Evolutionary conservation across 1,140 invertebrate species (phyloP).

Genomic region (Philopotamus ludificatus): DNA sequence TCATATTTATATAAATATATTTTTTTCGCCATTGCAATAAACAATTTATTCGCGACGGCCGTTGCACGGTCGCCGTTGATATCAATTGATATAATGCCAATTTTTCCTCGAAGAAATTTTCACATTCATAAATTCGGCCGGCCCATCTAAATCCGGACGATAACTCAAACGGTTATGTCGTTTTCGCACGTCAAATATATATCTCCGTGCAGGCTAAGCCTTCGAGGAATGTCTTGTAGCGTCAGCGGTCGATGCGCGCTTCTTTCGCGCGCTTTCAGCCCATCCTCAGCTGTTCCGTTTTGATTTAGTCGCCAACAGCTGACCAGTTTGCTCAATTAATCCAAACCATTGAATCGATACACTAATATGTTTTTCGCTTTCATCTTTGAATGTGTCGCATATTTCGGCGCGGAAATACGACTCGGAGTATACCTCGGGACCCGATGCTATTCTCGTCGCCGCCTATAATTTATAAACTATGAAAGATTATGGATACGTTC

Average conservation of each 20-base stretch:
- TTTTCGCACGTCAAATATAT: not conserved
- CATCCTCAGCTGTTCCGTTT: conserved; percentile 12
- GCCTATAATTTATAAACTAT: conserved; percentile 1
- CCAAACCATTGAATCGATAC: conserved; percentile 20
- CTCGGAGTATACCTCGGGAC: not conserved
- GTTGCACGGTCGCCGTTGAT: too few species aligned
- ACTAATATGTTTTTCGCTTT: conserved; percentile 22
- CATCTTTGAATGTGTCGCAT: conserved; percentile 15
- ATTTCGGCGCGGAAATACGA: conserved; percentile 2
- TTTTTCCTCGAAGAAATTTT: too few species aligned
- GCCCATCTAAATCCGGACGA: too few species aligned
- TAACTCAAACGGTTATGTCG: too few species aligned
- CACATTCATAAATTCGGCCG: too few species aligned
- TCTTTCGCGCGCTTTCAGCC: not conserved
- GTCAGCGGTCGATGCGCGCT: not conserved
- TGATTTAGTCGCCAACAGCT: conserved; percentile 28
- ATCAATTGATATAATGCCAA: too few species aligned
- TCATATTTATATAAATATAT: too few species aligned
- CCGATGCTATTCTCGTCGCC: not conserved
- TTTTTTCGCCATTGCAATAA: too few species aligned
- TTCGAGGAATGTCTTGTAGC: too few species aligned
- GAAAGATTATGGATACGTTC: not conserved
- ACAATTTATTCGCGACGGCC: too few species aligned
- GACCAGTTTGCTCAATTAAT: conserved; percentile 17
- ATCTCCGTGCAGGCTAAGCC: too few species aligned